These are phyloP conservation scores for Promerops cafer DNA, from an alignment of 2,113 vertebrate genomes.

Conservation along the genomic window DNA sequence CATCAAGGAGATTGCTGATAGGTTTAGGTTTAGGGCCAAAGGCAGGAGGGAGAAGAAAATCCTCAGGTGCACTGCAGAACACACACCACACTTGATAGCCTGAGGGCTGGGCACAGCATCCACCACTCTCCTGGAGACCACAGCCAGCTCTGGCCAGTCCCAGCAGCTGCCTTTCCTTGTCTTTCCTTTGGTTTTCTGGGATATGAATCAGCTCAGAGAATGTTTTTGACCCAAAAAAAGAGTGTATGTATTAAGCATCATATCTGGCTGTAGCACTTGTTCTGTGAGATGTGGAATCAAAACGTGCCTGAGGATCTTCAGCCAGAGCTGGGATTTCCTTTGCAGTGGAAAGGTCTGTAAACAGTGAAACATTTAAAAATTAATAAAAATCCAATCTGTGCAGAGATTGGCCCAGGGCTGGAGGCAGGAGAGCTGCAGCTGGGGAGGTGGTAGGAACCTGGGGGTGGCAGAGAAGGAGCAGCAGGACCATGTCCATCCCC, in stretches of 20 bases:
- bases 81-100: not conserved
- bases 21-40: not conserved
- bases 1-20: not conserved
- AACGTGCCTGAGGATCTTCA: not conserved
- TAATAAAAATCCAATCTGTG: not conserved
- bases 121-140: not conserved
- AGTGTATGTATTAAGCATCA: not conserved
- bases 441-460: not conserved
- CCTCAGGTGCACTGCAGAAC: accelerated
- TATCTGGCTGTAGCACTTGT: not conserved
- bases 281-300: not conserved
- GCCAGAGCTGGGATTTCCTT: not conserved
- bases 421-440: not conserved
- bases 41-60: not conserved
- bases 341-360: not conserved
- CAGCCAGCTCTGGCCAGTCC: not conserved
- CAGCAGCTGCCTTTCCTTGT: not conserved
- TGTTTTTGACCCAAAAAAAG: not conserved
- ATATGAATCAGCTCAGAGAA: not conserved
- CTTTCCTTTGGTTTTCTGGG: not conserved
- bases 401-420: not conserved
- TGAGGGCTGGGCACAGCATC: not conserved
- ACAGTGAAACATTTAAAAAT: not conserved
- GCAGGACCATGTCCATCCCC: not conserved
- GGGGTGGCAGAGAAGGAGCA: not conserved